Evolutionary conservation across 2,113 vertebrate genomes (phyloP).

Genomic region (Ctenomys sociabilis): DNA sequence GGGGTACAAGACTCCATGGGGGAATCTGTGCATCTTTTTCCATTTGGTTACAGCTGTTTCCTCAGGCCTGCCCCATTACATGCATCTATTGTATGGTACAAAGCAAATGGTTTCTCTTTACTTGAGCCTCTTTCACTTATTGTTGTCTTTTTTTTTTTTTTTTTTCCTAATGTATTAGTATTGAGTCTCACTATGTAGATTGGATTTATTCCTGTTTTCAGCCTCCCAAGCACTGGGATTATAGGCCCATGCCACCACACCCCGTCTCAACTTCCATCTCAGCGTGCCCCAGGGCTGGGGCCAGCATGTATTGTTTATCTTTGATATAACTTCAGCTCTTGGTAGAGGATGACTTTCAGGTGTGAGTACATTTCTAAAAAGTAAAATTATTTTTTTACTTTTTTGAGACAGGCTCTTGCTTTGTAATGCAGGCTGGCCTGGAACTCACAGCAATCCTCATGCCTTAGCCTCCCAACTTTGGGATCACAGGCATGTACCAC

Average conservation of each 20-base stretch:
- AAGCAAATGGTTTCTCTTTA: constrained; percentile 28
- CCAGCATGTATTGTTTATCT: neutral
- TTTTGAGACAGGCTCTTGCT: neutral
- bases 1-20: neutral
- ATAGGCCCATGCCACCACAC: no score
- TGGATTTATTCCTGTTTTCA: no score
- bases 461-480: neutral
- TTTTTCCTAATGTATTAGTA: no score
- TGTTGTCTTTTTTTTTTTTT: no score
- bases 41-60: neutral
- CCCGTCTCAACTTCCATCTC: no score
- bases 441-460: neutral
- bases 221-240: no score
- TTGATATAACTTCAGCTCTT: neutral
- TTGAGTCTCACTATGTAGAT: no score
- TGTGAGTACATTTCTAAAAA: neutral
- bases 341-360: neutral
- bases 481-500: neutral
- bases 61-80: neutral
- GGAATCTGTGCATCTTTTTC: neutral
- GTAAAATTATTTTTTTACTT: neutral
- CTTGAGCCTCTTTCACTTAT: neutral
- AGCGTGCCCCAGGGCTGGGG: no score
- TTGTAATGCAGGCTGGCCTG: neutral
- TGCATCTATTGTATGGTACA: neutral